Conservation (phyloP, 1,140 invertebrate genomes). For the Hetaerina americana region DNA sequence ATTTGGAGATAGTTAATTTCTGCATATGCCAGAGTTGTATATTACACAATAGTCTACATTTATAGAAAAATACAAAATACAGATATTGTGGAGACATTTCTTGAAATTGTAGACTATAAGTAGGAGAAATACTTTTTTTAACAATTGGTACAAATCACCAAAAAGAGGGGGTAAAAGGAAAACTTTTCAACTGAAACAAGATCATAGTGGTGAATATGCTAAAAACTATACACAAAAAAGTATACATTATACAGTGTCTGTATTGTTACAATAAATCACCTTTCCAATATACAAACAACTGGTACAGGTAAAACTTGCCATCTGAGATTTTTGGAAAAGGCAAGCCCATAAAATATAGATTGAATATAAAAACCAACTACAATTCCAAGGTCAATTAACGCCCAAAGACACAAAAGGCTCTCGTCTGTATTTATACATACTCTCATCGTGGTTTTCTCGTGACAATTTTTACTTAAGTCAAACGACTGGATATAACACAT, state of each 20-base stretch:
- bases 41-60: constrained; percentile 8
- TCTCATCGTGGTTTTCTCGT: neutral
- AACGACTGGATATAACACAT: constrained; percentile 7
- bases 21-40: constrained; percentile 8
- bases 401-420: constrained; percentile 1
- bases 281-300: constrained; percentile 9
- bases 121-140: neutral
- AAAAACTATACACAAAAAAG: constrained; percentile 7
- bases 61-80: constrained; percentile 9
- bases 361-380: constrained; percentile 8
- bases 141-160: constrained; percentile 8
- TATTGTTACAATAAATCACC: constrained; percentile 9
- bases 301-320: constrained; percentile 8
- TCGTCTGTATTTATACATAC: neutral
- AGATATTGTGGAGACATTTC: constrained; percentile 5
- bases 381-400: constrained; percentile 5
- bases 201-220: constrained; percentile 5
- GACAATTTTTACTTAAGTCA: neutral
- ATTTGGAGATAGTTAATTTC: constrained; percentile 5
- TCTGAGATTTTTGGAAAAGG: constrained; percentile 6
- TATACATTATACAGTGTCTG: constrained; percentile 7
- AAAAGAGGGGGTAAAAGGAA: constrained; percentile 2
- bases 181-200: constrained; percentile 4
- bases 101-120: neutral
- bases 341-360: constrained; percentile 8